Percentiles rank a stretch among this genome's conserved stretches.
phyloP scores from a whole-genome alignment of 2,888 invertebrate species.

The Erynnis tages region DNA sequence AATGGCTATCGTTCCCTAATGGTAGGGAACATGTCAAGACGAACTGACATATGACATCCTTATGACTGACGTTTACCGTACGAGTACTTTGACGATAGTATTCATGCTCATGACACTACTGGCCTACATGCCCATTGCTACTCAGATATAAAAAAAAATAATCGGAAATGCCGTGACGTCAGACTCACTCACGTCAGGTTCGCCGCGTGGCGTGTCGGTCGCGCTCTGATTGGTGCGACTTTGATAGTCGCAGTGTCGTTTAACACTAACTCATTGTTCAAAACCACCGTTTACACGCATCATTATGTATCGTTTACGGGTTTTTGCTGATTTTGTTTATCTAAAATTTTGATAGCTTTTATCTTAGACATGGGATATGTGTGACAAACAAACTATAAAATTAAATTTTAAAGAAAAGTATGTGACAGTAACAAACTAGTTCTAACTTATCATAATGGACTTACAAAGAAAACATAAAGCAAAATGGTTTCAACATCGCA shows the following conservation, averaged over 20 bases:
- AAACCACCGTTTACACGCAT: slow-evolving; percentile 16
- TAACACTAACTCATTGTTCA: slow-evolving; percentile 1
- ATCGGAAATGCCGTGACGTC: slow-evolving; percentile 48
- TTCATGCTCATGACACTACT: too few relatives aligned
- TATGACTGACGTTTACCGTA: too few relatives aligned
- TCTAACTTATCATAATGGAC: neutral
- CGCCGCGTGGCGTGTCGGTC: slow-evolving; percentile 45
- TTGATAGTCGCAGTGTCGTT: slow-evolving; percentile 51
- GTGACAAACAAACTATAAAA: too few relatives aligned
- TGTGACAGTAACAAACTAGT: too few relatives aligned
- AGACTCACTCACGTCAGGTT: slow-evolving; percentile 34
- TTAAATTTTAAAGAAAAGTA: too few relatives aligned
- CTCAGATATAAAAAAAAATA: too few relatives aligned
- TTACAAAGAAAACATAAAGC: slow-evolving; percentile 4
- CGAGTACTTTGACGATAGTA: too few relatives aligned
- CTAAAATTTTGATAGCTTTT: neutral
- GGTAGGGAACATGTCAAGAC: too few relatives aligned
- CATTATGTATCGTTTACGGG: slow-evolving; percentile 6
- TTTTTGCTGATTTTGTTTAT: neutral
- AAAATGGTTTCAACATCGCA: slow-evolving; percentile 23
- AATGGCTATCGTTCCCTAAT: too few relatives aligned
- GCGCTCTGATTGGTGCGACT: slow-evolving; percentile 55
- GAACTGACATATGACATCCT: too few relatives aligned
- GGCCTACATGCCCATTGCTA: too few relatives aligned
- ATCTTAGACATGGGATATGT: too few relatives aligned